Conservation (phyloP, 2,797 vertebrate genomes). For the Sebastes itinus region DNA sequence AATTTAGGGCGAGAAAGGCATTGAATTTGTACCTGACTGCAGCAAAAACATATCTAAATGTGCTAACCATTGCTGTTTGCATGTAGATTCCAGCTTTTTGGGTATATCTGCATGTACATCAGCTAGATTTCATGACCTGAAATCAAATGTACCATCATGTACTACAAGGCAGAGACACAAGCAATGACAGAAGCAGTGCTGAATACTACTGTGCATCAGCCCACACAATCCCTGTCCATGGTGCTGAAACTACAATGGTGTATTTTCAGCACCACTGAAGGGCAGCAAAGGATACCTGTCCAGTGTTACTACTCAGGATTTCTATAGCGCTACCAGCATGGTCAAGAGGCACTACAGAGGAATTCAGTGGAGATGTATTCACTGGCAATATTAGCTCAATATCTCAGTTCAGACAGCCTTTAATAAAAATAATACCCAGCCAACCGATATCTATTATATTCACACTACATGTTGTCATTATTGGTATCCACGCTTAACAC, state of each 20-base stretch:
- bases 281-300: background rate
- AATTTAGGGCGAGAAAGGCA: accelerated
- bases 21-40: background rate
- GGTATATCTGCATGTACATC: background rate
- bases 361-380: background rate
- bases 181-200: background rate
- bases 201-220: too few species aligned
- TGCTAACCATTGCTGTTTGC: background rate
- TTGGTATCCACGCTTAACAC: background rate
- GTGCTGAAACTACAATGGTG: conserved; percentile 41
- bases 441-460: background rate
- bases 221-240: conserved; percentile 48
- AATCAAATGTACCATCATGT: background rate
- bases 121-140: background rate
- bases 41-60: background rate
- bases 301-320: background rate
- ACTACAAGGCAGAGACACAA: background rate
- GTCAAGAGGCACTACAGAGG: background rate
- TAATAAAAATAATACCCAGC: background rate
- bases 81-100: background rate
- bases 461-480: background rate
- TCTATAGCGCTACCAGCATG: accelerated
- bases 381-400: background rate
- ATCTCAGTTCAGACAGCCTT: background rate
- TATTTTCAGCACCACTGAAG: background rate